A percentile compares a stretch with the other conserved stretches of the same genome.
Evolutionary conservation across 92 coral and sea anemone genomes (phyloP).

Genomic region (Porites lobata): DNA sequence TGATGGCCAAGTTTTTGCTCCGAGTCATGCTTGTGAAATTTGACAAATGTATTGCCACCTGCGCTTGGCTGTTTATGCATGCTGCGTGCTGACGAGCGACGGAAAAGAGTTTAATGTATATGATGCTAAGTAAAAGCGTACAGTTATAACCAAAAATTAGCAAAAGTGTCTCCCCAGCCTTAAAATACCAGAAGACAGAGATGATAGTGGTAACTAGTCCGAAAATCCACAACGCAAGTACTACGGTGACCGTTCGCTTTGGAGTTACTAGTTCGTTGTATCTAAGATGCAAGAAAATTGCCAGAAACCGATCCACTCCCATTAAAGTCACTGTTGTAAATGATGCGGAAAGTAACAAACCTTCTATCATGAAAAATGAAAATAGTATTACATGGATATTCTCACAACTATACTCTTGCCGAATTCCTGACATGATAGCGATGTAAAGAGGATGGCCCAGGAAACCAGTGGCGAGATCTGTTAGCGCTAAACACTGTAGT

Average conservation of each 20-base stretch:
- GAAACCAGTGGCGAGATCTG: conserved; percentile 13
- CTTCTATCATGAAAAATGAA: background rate
- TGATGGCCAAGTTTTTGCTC: conserved; percentile 24
- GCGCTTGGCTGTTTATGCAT: conserved; percentile 27
- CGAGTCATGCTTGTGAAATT: background rate
- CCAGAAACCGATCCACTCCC: conserved; percentile 34
- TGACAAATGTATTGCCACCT: background rate
- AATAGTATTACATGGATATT: conserved; percentile 5
- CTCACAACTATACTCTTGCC: conserved; percentile 10
- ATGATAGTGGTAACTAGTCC: background rate
- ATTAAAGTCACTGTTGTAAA: background rate
- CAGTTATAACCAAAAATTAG: conserved; percentile 1
- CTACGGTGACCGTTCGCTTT: background rate
- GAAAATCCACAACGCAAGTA: background rate
- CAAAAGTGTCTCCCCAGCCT: conserved; percentile 13
- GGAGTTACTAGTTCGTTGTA: conserved; percentile 32
- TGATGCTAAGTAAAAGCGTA: conserved; percentile 8
- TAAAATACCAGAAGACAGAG: background rate
- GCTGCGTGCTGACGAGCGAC: conserved; percentile 40
- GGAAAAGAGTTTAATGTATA: conserved; percentile 5
- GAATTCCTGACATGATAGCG: conserved; percentile 20
- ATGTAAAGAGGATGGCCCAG: conserved; percentile 26
- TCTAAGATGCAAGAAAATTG: conserved; percentile 26
- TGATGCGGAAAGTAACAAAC: background rate
- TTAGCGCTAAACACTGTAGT: conserved; percentile 14